phyloP scores from a whole-genome alignment of 2,113 vertebrate genomes.

The Bubo scandiacus region DNA sequence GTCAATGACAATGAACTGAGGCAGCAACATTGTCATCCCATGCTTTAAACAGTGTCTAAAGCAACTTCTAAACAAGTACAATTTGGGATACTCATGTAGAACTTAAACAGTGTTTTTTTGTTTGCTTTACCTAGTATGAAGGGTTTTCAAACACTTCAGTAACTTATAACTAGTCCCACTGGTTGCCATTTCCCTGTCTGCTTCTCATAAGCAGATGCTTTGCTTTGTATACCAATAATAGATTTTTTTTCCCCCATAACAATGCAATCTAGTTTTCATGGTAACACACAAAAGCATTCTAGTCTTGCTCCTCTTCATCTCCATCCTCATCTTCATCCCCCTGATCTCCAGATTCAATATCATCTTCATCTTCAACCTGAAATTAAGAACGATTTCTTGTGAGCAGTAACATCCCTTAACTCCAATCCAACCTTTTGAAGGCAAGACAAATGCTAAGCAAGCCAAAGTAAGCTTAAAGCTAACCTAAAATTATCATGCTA shows the following conservation, averaged over 20 bases:
- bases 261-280: neutral
- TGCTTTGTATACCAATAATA: conserved; percentile 33
- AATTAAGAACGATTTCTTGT: neutral
- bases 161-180: conserved; percentile 44
- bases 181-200: conserved; percentile 24
- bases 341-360: conserved; percentile 77
- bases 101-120: conserved; percentile 34
- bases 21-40: conserved; percentile 24
- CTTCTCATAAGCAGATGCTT: conserved; percentile 37
- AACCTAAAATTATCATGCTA: neutral
- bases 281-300: conserved; percentile 3
- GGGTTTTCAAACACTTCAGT: conserved; percentile 43
- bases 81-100: conserved; percentile 42
- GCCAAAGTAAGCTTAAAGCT: neutral
- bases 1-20: conserved; percentile 31
- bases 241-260: neutral
- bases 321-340: conserved; percentile 77
- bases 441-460: neutral
- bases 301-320: conserved; percentile 63
- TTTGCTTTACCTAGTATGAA: conserved; percentile 43
- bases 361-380: conserved; percentile 83
- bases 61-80: conserved; percentile 52
- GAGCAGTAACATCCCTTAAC: neutral
- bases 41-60: conserved; percentile 45
- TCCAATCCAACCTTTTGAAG: neutral